Evolutionary conservation across 2,888 invertebrate genomes (phyloP), one percentile per base, ranked within the genome.

Genomic region (Nomada flava): DNA sequence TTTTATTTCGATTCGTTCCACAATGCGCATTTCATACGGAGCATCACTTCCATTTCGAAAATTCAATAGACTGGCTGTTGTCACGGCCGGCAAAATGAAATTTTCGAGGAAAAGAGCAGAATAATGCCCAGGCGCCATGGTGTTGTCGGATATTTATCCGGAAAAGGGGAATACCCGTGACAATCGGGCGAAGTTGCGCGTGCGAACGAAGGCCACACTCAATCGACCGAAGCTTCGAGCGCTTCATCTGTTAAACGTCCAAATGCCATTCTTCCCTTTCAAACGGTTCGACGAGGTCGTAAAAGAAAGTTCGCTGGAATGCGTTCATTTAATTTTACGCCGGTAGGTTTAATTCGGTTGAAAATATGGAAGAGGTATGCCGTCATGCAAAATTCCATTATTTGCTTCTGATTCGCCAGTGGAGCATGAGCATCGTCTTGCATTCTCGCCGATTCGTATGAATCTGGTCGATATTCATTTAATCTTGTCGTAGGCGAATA

Each of bases 221-320:
- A 64, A 69, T 76, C 72, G 53, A 68, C 47, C 50, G 29, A 64
- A 47, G 64, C 50, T 64, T 70, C 53, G 15, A 79, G 69, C 68
- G 60, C 63, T 78, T 85, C 74, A 75, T 80, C 75, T 59, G 69
- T 79, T 78, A 68, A 77, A 76, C 59, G 76, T 71, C 64, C 44
- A 50, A 81, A 76, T 57, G 47, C 57, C 53, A 62, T 55, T 55
- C 64, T 57, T 44, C 29, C 23, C 55, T 20, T 57, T 53, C 52
- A 50, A 67, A 78, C 55, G 47, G 15, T 47, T 20, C 57, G 13
- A 23, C 7, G 2, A 20, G 47, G 13, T 50, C 4, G 47, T 13
- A 3, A 47, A 47, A 18, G 44, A 69, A 64, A 69, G 18, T 65
- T 65, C 71, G 57, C 26, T 26, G 47, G 13, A 65, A 82, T 59